Percentiles rank a stretch among this genome's conserved stretches.
Evolutionary conservation across 2,888 invertebrate species (phyloP).

Genomic region (Steinernema scapterisci): DNA sequence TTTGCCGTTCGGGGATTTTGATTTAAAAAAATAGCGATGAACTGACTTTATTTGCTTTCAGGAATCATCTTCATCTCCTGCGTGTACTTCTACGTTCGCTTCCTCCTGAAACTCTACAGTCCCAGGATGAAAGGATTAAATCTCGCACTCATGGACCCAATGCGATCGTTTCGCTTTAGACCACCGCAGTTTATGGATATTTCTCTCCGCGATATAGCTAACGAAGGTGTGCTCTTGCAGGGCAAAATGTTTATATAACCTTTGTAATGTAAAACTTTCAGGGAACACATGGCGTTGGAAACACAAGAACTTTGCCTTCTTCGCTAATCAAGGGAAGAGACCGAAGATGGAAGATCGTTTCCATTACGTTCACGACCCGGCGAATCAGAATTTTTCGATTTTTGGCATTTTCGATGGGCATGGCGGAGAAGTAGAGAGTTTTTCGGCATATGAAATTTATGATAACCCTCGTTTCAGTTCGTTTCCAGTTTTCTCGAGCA

Average conservation of each 20-base stretch:
- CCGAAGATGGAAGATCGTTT: conserved; percentile 59
- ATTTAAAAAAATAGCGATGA: too few relatives aligned
- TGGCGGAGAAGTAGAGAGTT: conserved; percentile 51
- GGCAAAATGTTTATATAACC: too few relatives aligned
- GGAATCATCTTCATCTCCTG: conserved; percentile 33
- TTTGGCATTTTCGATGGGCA: conserved; percentile 62
- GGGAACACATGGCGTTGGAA: conserved; percentile 41
- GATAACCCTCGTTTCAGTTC: conserved; percentile 41
- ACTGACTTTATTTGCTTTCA: neutral
- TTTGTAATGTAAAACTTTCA: too few relatives aligned
- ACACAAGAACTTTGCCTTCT: conserved; percentile 50
- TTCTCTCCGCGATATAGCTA: conserved; percentile 43
- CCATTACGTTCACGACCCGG: conserved; percentile 50
- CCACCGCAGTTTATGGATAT: conserved; percentile 48
- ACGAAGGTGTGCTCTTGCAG: conserved; percentile 40
- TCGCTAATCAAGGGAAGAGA: conserved; percentile 46
- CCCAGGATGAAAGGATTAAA: conserved; percentile 39
- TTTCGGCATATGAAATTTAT: neutral
- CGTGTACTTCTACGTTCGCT: conserved; percentile 40
- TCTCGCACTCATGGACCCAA: conserved; percentile 37
- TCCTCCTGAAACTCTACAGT: conserved; percentile 36
- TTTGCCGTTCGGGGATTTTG: too few relatives aligned
- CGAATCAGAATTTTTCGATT: conserved; percentile 46
- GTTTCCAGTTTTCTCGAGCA: conserved; percentile 52
- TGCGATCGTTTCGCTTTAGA: conserved; percentile 38